Evolutionary conservation across 2,888 invertebrate species (phyloP).

Genomic region (Tortrix viridana): DNA sequence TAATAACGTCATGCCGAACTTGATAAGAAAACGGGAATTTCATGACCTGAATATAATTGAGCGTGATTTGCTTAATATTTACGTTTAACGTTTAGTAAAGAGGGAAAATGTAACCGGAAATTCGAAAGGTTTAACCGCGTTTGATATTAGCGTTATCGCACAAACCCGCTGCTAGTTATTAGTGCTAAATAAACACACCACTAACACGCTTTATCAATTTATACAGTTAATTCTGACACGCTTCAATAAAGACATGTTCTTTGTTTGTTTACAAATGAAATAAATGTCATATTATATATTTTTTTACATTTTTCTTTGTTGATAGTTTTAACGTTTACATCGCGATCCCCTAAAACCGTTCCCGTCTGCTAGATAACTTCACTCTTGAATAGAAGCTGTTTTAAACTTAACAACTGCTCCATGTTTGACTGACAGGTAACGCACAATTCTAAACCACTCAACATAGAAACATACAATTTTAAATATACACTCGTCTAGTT

Average conservation of each 20-base stretch:
- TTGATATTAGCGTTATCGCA: conserved; percentile 20
- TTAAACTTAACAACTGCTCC: too few species aligned
- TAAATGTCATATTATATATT: background rate
- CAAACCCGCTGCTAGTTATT: conserved; percentile 17
- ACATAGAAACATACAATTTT: too few species aligned
- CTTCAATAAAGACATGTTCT: background rate
- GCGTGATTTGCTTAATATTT: background rate
- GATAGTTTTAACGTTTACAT: too few species aligned
- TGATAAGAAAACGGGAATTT: too few species aligned
- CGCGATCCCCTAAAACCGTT: too few species aligned
- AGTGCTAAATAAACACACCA: conserved; percentile 7
- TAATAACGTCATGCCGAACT: background rate
- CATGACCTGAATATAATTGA: background rate
- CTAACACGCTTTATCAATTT: conserved; percentile 13
- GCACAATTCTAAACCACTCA: too few species aligned
- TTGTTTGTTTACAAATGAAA: background rate
- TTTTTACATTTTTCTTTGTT: too few species aligned
- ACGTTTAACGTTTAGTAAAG: background rate
- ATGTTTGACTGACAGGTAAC: too few species aligned
- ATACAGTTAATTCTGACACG: background rate
- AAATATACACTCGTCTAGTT: too few species aligned
- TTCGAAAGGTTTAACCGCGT: conserved; percentile 21
- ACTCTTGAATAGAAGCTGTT: too few species aligned
- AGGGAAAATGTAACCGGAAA: conserved; percentile 29
- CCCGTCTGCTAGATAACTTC: too few species aligned